Conservation (phyloP, 2,888 invertebrate genomes). For the Drosophila rellima region DNA sequence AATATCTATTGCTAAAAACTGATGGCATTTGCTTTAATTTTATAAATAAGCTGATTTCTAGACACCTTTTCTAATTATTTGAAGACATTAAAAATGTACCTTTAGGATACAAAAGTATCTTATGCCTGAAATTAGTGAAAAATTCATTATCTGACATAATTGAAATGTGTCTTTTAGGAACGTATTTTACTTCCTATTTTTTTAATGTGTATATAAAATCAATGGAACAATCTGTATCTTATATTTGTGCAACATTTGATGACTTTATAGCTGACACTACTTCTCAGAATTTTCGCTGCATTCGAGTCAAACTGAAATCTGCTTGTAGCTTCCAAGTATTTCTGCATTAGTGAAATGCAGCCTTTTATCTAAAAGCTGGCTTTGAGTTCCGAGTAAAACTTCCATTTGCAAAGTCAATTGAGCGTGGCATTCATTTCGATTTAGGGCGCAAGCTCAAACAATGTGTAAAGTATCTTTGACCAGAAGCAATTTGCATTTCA, state of each 20-base stretch:
- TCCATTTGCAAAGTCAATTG: slow-evolving; percentile 40
- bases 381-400: slow-evolving; percentile 17
- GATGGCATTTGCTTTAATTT: no score
- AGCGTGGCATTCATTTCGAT: slow-evolving; percentile 57
- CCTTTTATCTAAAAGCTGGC: slow-evolving; percentile 10
- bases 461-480: slow-evolving; percentile 12
- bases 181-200: neutral
- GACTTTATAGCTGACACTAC: neutral
- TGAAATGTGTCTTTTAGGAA: neutral
- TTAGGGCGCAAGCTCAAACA: slow-evolving; percentile 16
- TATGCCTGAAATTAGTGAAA: neutral
- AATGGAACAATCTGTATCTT: neutral
- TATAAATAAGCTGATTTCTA: no score
- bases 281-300: neutral
- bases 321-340: slow-evolving; percentile 26
- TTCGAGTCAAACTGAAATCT: slow-evolving; percentile 4
- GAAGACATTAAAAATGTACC: neutral
- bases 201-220: neutral
- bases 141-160: neutral
- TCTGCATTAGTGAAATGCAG: neutral
- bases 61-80: neutral
- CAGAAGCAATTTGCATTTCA: slow-evolving; percentile 16
- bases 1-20: no score
- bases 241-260: neutral
- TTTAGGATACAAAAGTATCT: neutral